These are phyloP conservation scores for Achatina immaculata DNA, from an alignment of 1,140 invertebrate species.

Conservation along the genomic window DNA sequence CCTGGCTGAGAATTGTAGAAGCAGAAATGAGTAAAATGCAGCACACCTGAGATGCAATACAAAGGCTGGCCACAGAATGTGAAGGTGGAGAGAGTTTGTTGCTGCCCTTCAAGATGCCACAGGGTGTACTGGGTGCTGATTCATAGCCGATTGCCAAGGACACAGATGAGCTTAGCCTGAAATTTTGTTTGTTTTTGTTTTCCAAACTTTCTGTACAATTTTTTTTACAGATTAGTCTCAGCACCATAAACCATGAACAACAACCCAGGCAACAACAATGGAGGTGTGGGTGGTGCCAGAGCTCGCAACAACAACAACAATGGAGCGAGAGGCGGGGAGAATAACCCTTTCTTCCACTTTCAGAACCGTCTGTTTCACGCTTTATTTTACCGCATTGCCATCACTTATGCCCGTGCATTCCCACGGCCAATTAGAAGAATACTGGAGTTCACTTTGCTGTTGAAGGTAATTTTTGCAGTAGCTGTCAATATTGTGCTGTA, in stretches of 20 bases:
- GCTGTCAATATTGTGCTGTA: no score
- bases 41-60: no score
- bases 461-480: slow-evolving; percentile 84
- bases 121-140: no score
- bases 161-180: no score
- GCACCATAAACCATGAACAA: slow-evolving; percentile 37
- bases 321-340: slow-evolving; percentile 34
- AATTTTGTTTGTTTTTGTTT: background rate
- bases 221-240: background rate
- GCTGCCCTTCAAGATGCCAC: no score
- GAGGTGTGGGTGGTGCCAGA: slow-evolving; percentile 9
- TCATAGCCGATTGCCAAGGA: no score
- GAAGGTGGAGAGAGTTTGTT: no score
- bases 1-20: no score
- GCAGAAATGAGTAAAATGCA: no score
- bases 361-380: slow-evolving; percentile 95
- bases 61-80: no score
- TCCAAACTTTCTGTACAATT: background rate
- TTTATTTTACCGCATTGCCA: slow-evolving; percentile 90
- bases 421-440: slow-evolving; percentile 87
- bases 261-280: slow-evolving; percentile 24
- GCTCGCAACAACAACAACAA: slow-evolving; percentile 37
- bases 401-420: slow-evolving; percentile 90
- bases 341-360: slow-evolving; percentile 74
- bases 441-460: slow-evolving; percentile 90